phyloP scores from a whole-genome alignment of 2,113 vertebrate genomes.

The Psilopsiagon aymara region DNA sequence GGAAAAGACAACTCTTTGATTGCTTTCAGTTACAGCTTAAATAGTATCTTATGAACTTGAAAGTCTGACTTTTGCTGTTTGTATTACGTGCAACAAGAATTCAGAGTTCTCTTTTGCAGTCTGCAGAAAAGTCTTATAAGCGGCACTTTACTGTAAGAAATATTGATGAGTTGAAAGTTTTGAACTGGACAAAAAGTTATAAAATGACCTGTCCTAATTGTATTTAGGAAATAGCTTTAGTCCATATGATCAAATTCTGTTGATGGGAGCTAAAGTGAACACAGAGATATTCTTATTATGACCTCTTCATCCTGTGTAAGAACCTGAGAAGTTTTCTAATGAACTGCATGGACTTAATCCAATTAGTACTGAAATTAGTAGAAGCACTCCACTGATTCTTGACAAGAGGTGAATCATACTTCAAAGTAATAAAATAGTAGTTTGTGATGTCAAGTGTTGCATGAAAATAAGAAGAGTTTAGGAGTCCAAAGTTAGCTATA shows the following conservation, averaged over 20 bases:
- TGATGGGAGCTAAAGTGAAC: background rate
- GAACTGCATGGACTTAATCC: background rate
- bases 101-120: background rate
- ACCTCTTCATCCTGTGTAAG: background rate
- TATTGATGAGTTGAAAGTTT: background rate
- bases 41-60: background rate
- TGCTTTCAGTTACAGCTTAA: background rate
- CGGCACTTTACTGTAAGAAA: background rate
- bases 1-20: fast-evolving
- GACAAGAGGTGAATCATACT: background rate
- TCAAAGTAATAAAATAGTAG: background rate
- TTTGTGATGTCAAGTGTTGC: background rate
- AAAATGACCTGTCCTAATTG: background rate
- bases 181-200: background rate
- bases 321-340: background rate
- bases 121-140: background rate
- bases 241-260: background rate
- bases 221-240: background rate
- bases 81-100: background rate
- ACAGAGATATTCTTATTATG: background rate
- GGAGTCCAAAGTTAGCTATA: background rate
- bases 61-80: background rate
- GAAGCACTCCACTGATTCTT: background rate
- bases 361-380: background rate
- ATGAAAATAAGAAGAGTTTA: background rate